These are phyloP conservation scores for Enteromius radiatus DNA, from an alignment of 2,797 vertebrate genomes.

Conservation along the genomic window DNA sequence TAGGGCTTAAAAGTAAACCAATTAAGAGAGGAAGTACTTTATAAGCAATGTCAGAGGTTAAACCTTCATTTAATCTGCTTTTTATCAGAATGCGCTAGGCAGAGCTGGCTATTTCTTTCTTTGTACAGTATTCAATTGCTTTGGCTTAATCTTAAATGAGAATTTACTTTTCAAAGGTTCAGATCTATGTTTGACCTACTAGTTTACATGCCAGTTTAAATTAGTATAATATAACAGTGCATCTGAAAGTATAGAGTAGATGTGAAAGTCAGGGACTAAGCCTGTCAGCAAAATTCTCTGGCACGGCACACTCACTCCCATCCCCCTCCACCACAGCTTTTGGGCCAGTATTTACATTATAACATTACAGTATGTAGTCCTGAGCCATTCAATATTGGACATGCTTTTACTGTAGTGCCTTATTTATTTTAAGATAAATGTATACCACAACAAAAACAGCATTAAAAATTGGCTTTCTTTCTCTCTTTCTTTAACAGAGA, in stretches of 20 bases:
- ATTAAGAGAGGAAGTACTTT: background rate
- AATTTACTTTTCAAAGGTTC: background rate
- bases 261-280: background rate
- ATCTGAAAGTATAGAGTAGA: background rate
- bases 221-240: background rate
- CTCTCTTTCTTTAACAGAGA: background rate
- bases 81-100: background rate
- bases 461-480: background rate
- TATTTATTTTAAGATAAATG: background rate
- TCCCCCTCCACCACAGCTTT: background rate
- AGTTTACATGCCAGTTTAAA: constrained; percentile 1
- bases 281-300: constrained; percentile 14
- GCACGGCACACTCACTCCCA: background rate
- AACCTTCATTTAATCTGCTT: constrained; percentile 1
- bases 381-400: background rate
- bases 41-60: constrained; percentile 8
- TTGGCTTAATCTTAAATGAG: constrained; percentile 29
- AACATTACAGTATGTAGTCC: background rate
- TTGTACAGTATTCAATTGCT: background rate
- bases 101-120: background rate
- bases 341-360: background rate
- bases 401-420: constrained; percentile 3
- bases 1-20: background rate
- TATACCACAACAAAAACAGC: background rate
- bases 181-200: background rate